Evolutionary conservation across 2,113 vertebrate genomes (phyloP).

Genomic region (Neodontobutis hainanensis): DNA sequence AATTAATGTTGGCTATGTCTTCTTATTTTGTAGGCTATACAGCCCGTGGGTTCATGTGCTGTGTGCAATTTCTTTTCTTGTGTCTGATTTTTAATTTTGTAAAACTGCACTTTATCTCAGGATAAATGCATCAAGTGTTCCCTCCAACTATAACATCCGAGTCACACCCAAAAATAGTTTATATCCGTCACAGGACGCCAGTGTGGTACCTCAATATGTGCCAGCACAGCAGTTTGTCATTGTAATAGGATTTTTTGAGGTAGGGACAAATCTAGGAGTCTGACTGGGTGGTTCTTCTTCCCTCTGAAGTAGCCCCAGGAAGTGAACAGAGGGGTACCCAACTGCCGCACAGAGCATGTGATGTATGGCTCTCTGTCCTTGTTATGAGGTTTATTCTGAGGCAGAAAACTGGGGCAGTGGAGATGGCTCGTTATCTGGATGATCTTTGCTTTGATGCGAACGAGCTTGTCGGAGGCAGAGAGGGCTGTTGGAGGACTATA

Average conservation of each 20-base stretch:
- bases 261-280: constrained; percentile 50
- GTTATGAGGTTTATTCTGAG: constrained; percentile 63
- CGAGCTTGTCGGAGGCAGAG: constrained; percentile 40
- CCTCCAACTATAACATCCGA: not conserved
- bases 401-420: constrained; percentile 53
- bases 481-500: constrained; percentile 43
- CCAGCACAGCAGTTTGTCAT: constrained; percentile 61
- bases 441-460: constrained; percentile 68
- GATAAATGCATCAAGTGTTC: not conserved
- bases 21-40: too few species aligned
- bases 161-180: constrained; percentile 15
- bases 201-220: constrained; percentile 41
- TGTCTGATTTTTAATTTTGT: constrained; percentile 49
- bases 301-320: constrained; percentile 50
- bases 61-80: constrained; percentile 9
- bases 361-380: constrained; percentile 54
- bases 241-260: constrained; percentile 67
- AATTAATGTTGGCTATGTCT: not conserved
- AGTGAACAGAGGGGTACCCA: constrained; percentile 21
- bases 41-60: not conserved
- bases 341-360: constrained; percentile 26
- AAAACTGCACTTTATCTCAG: constrained; percentile 39
- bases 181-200: constrained; percentile 41
- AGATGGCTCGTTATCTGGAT: constrained; percentile 69
- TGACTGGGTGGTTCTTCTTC: constrained; percentile 48